Evolutionary conservation across 2,888 invertebrate species (phyloP).

Genomic region (Oasisia sp.): DNA sequence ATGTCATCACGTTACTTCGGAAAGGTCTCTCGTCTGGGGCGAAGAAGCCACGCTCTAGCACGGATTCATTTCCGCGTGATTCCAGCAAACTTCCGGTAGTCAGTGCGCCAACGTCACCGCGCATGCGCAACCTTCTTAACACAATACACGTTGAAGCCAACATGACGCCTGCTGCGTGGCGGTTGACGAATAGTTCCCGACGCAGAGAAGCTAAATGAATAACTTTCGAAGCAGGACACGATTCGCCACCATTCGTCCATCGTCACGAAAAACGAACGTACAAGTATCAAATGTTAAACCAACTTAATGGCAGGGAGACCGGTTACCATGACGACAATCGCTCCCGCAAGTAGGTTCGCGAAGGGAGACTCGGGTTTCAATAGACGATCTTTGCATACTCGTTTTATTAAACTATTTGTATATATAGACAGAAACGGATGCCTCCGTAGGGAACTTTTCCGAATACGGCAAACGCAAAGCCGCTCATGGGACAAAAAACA

Average conservation of each 20-base stretch:
- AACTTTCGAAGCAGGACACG: not conserved
- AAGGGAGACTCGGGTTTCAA: not conserved
- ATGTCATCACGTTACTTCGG: not conserved
- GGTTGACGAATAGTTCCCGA: not conserved
- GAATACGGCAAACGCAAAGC: not conserved
- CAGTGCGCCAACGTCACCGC: not conserved
- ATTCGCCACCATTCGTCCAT: not conserved
- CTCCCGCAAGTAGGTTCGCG: not conserved
- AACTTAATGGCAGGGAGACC: too few species aligned
- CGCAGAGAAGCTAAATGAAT: not conserved
- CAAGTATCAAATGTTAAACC: not conserved
- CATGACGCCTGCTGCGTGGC: not conserved
- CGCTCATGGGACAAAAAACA: conserved; percentile 13
- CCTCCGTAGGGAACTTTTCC: not conserved
- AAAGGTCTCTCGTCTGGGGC: not conserved
- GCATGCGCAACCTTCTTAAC: not conserved
- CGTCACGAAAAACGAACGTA: not conserved
- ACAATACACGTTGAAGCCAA: not conserved
- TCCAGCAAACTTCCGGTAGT: not conserved
- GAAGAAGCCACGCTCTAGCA: conserved; percentile 9
- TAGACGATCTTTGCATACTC: not conserved
- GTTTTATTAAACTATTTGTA: not conserved
- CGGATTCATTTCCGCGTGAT: not conserved
- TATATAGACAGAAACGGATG: not conserved
- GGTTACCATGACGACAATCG: not conserved